A percentile compares a stretch with the other conserved stretches of the same genome.
Evolutionary conservation across 2,888 invertebrate species (phyloP).

Genomic region (Coelogynopora nodosa): DNA sequence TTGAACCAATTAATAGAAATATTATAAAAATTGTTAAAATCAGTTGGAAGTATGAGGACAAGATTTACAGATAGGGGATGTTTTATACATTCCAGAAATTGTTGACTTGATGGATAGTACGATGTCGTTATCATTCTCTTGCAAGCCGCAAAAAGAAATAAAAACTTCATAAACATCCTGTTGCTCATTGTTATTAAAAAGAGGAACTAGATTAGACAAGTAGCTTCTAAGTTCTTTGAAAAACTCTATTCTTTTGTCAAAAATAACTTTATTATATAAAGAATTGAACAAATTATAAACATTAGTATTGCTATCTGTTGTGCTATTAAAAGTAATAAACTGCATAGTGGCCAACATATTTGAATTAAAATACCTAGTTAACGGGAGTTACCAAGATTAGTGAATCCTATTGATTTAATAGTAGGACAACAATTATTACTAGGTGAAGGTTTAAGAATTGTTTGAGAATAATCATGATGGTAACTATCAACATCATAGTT

Average conservation of each 20-base stretch:
- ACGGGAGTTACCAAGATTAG: neutral
- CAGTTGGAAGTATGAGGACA: too few species aligned
- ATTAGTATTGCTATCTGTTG: neutral
- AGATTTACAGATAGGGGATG: too few species aligned
- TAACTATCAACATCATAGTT: neutral
- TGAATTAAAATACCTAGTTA: neutral
- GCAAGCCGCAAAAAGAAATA: neutral
- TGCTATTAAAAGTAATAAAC: neutral
- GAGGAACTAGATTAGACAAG: neutral
- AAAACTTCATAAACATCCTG: neutral
- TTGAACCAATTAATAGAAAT: neutral
- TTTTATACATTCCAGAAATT: too few species aligned
- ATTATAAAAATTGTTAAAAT: neutral
- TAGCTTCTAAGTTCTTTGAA: neutral
- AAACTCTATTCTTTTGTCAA: neutral
- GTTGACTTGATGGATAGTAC: neutral
- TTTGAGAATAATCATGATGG: neutral
- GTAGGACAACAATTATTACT: neutral
- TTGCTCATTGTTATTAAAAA: neutral
- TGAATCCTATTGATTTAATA: neutral
- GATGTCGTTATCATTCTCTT: neutral
- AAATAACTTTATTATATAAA: neutral
- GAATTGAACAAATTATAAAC: neutral
- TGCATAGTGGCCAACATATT: neutral
- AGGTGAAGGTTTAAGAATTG: neutral